phyloP scores from a whole-genome alignment of 2,888 invertebrate genomes.

The Lithophane semibrunnea region DNA sequence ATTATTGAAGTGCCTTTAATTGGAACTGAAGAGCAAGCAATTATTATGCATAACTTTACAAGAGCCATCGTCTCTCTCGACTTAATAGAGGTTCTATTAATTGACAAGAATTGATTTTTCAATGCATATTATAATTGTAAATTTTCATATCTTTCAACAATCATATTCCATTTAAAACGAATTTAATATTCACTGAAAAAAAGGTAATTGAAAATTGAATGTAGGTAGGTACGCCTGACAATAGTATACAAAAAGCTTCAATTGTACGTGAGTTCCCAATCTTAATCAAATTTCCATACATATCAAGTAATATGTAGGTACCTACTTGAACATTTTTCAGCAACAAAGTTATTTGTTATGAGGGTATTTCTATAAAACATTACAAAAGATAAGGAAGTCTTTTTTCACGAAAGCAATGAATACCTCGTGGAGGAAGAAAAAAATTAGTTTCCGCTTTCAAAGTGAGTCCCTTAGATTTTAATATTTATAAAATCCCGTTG shows the following conservation, averaged over 20 bases:
- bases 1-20: conserved; percentile 82
- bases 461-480: conserved; percentile 82
- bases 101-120: conserved; percentile 77
- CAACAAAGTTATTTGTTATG: conserved; percentile 53
- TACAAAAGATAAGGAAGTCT: conserved; percentile 60
- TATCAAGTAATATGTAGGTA: conserved; percentile 15
- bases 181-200: conserved; percentile 22
- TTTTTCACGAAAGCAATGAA: conserved; percentile 72
- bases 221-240: conserved; percentile 13
- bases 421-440: conserved; percentile 76
- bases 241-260: conserved; percentile 14
- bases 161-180: conserved; percentile 20
- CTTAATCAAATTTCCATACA: conserved; percentile 52
- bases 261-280: conserved; percentile 1
- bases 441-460: conserved; percentile 79
- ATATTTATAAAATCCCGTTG: conserved; percentile 86
- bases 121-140: conserved; percentile 61
- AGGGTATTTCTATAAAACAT: conserved; percentile 54
- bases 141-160: conserved; percentile 45
- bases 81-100: conserved; percentile 79
- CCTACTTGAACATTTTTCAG: conserved; percentile 26
- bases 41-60: conserved; percentile 87
- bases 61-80: conserved; percentile 75
- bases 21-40: conserved; percentile 83
- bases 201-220: conserved; percentile 33